Evolutionary conservation across 2,888 invertebrate genomes (phyloP).

Genomic region (Melipona beecheii): DNA sequence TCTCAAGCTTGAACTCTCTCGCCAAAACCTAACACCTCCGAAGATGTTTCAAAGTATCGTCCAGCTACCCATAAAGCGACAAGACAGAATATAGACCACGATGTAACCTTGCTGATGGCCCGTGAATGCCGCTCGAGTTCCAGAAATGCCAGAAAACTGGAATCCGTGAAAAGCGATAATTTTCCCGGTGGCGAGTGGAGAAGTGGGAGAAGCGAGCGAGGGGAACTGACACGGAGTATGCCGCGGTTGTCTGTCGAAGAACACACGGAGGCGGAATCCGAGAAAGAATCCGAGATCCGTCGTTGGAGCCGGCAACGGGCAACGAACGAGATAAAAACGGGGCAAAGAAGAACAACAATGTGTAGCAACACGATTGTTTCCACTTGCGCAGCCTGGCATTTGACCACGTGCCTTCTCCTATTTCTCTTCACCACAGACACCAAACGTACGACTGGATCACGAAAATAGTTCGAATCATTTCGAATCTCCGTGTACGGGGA

Average conservation of each 20-base stretch:
- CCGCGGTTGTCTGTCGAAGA: constrained; percentile 3
- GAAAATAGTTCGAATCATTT: not conserved
- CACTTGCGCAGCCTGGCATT: constrained; percentile 27
- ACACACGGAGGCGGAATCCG: not conserved
- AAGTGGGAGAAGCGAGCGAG: not conserved
- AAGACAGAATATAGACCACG: not conserved
- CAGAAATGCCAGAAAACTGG: constrained; percentile 59
- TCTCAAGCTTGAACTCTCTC: not conserved
- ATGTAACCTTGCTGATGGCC: constrained; percentile 47
- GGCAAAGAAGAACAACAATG: constrained; percentile 24
- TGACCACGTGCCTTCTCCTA: constrained; percentile 61
- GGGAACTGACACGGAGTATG: not conserved
- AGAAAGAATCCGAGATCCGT: not conserved
- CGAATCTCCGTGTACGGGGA: not conserved
- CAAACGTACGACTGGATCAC: not conserved
- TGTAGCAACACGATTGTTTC: constrained; percentile 57
- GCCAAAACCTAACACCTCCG: constrained; percentile 26
- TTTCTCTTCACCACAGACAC: too few species aligned
- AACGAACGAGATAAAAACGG: constrained; percentile 16
- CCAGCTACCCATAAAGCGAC: constrained; percentile 7
- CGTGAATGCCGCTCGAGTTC: constrained; percentile 60
- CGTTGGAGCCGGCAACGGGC: constrained; percentile 6
- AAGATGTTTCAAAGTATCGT: constrained; percentile 22
- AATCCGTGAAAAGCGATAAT: constrained; percentile 62
- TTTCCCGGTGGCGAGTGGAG: constrained; percentile 9